Base-by-base conservation (phyloP, 2,797 vertebrate genomes). In the Argya squamiceps region DNA sequence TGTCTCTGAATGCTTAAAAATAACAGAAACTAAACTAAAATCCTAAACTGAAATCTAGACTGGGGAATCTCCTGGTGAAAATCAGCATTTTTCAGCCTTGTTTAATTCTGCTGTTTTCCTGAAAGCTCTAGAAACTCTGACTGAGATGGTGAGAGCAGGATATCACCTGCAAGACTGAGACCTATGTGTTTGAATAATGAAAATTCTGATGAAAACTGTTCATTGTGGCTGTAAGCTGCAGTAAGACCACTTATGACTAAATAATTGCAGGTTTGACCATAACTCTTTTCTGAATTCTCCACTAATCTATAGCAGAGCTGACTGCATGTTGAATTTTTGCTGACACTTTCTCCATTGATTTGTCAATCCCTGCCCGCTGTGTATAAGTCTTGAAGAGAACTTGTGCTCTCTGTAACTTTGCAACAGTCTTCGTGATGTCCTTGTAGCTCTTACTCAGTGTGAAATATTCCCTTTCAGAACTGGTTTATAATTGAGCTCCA, bases 51-150 rank as follows among this genome's bases (percentile, higher is more conserved):
- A 77, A 81, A 26, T 17, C 26, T 37, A 41, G 30, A 41, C 49
- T 68, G 37, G 49, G 60, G 62, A 83, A 60, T 86, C 55, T 88
- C 76, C 22, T 63, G 26, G 46, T 71, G 30, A 74, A 94, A 88
- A 71, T 53, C 52, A 17, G 21, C 46, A 18, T 80, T 91, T 85
- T 74, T 17, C 14, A 63, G 30, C 22, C 6, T 32, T 69, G 29
- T 49, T 88, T 68, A 68, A 56, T 49, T 68, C 34, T 80, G 27
- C 29, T 76, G 22, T 41, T 65, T 87, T 70, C 43, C 65, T 82
- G 43, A 63, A 89, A 39, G 23, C 16, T 5, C 49, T 43, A 26
- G 64, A 46, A 78, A 29, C 30, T 60, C 29, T 67, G 64, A 34
- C 75, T 36, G 15, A 39, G 65, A 7, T 36, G 41, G 26, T 41